A percentile compares a stretch with the other conserved stretches of the same genome.
These are phyloP conservation scores for Caracal caracal DNA, from an alignment of 2,113 vertebrate species.

Conservation along the genomic window DNA sequence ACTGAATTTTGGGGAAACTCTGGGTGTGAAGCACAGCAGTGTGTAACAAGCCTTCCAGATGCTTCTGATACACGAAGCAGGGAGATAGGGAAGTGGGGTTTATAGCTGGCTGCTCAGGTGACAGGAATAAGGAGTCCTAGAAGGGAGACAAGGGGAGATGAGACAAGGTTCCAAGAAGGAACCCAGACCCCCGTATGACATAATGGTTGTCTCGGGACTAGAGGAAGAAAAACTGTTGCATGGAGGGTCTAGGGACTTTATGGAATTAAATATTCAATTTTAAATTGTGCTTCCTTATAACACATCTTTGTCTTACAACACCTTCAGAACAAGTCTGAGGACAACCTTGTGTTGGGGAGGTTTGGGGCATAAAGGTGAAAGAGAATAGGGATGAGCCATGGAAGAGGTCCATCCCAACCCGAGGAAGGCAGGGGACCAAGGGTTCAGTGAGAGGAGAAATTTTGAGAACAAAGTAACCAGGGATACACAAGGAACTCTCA, in stretches of 20 bases:
- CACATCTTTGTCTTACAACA: neutral
- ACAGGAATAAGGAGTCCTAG: neutral
- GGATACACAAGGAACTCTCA: neutral
- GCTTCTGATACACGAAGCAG: neutral
- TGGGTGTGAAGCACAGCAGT: neutral
- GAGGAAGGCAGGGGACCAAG: neutral
- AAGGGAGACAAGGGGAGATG: neutral
- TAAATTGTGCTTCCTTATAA: neutral
- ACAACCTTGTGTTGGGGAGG: neutral
- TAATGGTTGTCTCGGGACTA: neutral
- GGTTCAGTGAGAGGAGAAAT: neutral
- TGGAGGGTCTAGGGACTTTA: neutral
- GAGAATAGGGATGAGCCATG: neutral
- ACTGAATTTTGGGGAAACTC: neutral
- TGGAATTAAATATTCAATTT: neutral
- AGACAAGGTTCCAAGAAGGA: neutral
- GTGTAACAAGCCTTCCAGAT: neutral
- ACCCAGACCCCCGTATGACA: neutral
- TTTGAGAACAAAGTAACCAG: neutral
- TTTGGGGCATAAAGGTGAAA: neutral
- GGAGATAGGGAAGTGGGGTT: neutral
- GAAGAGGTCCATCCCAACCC: neutral
- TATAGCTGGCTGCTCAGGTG: neutral
- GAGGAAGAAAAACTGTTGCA: neutral
- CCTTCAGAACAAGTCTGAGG: neutral